A percentile compares a stretch with the other conserved stretches of the same genome.
Evolutionary conservation across 2,113 vertebrate species (phyloP).

Genomic region (Onychostoma macrolepis): DNA sequence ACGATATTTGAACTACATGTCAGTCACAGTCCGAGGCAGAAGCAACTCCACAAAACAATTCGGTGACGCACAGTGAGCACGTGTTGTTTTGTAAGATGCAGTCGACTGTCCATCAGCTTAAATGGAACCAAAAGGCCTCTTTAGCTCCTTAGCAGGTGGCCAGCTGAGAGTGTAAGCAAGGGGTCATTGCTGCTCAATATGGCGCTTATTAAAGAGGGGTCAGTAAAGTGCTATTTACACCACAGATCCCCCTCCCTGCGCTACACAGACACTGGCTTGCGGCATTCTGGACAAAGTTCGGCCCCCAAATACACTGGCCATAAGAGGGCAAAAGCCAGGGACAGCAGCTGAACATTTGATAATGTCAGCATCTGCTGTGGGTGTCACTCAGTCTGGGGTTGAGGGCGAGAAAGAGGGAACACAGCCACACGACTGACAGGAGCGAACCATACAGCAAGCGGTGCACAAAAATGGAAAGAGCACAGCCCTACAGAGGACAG

Average conservation of each 20-base stretch:
- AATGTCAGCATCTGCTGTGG: slow-evolving; percentile 99
- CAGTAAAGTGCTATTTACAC: slow-evolving; percentile 80
- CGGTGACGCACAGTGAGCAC: background rate
- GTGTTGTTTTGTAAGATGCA: background rate
- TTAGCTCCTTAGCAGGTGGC: slow-evolving; percentile 17
- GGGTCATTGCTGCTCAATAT: slow-evolving; percentile 48
- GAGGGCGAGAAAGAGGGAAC: slow-evolving; percentile 54
- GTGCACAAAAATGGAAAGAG: slow-evolving; percentile 47
- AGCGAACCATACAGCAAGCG: slow-evolving; percentile 37
- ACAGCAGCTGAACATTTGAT: slow-evolving; percentile 87
- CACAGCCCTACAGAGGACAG: slow-evolving; percentile 38
- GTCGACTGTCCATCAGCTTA: background rate
- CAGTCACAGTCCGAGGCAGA: background rate
- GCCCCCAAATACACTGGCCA: slow-evolving; percentile 87
- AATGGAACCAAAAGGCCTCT: background rate
- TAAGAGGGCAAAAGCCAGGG: slow-evolving; percentile 93
- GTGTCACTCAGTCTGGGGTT: slow-evolving; percentile 85
- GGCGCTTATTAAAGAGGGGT: slow-evolving; percentile 30
- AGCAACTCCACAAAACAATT: background rate
- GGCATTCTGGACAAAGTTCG: slow-evolving; percentile 65
- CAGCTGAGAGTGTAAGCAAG: background rate
- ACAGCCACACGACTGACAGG: slow-evolving; percentile 19
- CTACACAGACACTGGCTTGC: slow-evolving; percentile 13
- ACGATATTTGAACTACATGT: slow-evolving; percentile 17
- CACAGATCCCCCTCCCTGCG: slow-evolving; percentile 24